These are phyloP conservation scores for Pangasius djambal DNA, from an alignment of 2,797 vertebrate species.

Conservation along the genomic window DNA sequence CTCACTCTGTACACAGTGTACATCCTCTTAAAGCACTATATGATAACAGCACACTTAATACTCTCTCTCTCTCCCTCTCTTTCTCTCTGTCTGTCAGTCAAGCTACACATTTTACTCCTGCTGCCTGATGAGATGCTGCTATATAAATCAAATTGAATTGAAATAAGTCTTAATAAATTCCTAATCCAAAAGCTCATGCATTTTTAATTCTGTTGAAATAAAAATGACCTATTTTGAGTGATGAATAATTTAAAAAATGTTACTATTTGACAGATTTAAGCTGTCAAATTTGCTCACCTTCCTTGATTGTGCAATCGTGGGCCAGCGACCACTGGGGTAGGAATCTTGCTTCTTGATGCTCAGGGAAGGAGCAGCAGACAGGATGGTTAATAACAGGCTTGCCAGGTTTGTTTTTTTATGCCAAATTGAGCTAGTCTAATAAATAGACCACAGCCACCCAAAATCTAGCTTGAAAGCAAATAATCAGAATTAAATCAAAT, in stretches of 20 bases:
- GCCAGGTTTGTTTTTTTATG: neutral
- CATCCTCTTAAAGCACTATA: no score
- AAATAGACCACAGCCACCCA: neutral
- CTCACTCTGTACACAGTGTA: no score
- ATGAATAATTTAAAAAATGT: neutral
- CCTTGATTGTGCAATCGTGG: neutral
- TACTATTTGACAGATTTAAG: neutral
- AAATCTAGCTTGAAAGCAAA: neutral
- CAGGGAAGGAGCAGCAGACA: neutral
- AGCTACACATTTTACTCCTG: no score
- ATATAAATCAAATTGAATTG: neutral
- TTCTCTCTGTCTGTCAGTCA: no score
- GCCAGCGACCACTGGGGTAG: neutral
- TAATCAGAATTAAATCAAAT: neutral
- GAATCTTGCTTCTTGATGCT: neutral
- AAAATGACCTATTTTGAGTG: neutral
- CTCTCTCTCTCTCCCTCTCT: no score
- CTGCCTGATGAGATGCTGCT: neutral
- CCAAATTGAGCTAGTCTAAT: neutral
- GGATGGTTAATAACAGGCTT: neutral
- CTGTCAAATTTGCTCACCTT: neutral
- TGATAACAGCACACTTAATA: neutral
- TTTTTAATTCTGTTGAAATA: neutral
- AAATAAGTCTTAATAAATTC: neutral
- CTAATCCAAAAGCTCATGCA: no score